phyloP scores from a whole-genome alignment of 2,888 invertebrate genomes.

The Dasypolia templi region DNA sequence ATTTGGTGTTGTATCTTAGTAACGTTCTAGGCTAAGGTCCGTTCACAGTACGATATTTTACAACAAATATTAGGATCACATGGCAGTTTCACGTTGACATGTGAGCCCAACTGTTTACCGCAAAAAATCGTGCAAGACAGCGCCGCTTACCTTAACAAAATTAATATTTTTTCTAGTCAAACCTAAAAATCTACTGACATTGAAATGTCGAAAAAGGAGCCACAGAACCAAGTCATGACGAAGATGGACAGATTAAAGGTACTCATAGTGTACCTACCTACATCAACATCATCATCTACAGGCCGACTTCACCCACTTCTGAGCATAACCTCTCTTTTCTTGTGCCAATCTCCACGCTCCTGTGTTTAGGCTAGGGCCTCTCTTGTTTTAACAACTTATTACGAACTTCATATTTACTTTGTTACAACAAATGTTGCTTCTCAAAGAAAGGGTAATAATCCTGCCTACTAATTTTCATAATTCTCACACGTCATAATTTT shows the following conservation, averaged over 20 bases:
- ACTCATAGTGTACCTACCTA: no score
- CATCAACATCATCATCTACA: no score
- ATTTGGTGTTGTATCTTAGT: background rate
- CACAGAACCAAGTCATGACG: constrained; percentile 71
- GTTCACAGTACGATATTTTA: background rate
- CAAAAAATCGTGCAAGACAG: background rate
- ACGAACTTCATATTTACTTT: constrained; percentile 19
- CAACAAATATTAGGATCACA: background rate
- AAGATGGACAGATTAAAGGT: constrained; percentile 82
- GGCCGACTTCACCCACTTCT: no score
- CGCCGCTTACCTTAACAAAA: background rate
- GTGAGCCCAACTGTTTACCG: background rate
- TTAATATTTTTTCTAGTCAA: constrained; percentile 65
- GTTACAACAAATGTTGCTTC: background rate
- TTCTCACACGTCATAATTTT: constrained; percentile 41
- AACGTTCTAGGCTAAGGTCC: background rate
- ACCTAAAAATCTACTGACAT: constrained; percentile 68
- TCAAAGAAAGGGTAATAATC: constrained; percentile 31
- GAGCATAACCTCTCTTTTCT: no score
- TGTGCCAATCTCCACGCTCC: no score
- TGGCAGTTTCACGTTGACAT: background rate
- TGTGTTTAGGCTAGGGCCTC: background rate
- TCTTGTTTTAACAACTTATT: constrained; percentile 8
- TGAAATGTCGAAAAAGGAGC: constrained; percentile 73
- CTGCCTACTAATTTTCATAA: constrained; percentile 36